Base-by-base conservation (phyloP, 2,888 invertebrate genomes). In the Aphodius sticticus region DNA sequence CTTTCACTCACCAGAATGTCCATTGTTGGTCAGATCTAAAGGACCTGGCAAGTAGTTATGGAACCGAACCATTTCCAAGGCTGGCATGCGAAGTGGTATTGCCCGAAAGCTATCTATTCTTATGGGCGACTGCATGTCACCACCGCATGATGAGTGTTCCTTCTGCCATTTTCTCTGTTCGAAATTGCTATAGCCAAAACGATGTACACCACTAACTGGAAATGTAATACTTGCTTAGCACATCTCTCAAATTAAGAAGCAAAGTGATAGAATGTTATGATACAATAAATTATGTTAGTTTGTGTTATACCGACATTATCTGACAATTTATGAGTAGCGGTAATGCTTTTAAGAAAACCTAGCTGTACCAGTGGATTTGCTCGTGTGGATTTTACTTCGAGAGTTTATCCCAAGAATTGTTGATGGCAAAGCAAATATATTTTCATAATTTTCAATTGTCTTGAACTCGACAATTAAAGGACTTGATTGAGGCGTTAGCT, bases 11-110 rank as follows among this genome's bases (percentile, higher is more conserved):
- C 94, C 94, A 84, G 95, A 94, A 87, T 95, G 94, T 4, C 95
- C 95, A 84, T 93, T 94, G 85, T 95, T 95, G 72, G 91, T 91
- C 81, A 93, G 90, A 76, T 91, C 91, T 37, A 95, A 88, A 5
- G 94, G 93, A 76, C 91, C 91, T 6, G 93, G 92, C 76, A 95
- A 88, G 12, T 92, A 91, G 88, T 95, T 93, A 86, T 94, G 94
- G 88, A 94, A 95, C 14, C 94, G 93, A 83, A 94, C 91, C 89
- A 93, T 92, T 87, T 95, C 95, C 86, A 95, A 90, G 6, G 94
- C 94, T 0, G 94, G 94, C 85, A 95, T 92, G 6, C 93, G 92
- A 70, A 94, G 89, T 70, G 93, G 91, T 77, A 93, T 91, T 2
- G 94, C 92, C 87, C 92, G 90, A 6, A 91, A 89, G 0, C 93